A percentile compares a stretch with the other conserved stretches of the same genome.
phyloP scores from a whole-genome alignment of 2,888 invertebrate species.

The Orchesella flavescens region DNA sequence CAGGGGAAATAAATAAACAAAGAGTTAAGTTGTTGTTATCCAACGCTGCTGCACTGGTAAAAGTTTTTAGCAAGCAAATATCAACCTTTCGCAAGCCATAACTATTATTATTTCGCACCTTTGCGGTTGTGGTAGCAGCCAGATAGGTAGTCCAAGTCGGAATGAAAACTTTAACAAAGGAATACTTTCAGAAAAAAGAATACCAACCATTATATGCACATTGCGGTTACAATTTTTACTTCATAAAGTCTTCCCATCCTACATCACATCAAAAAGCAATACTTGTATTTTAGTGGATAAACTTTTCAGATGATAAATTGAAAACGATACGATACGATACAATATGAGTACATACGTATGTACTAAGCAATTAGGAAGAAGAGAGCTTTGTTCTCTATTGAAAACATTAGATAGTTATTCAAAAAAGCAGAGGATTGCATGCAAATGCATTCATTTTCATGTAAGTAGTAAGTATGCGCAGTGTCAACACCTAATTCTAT shows the following conservation, averaged over 20 bases:
- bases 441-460: conserved; percentile 11
- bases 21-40: not conserved
- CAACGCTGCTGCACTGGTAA: not conserved
- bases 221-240: not conserved
- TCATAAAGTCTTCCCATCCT: not conserved
- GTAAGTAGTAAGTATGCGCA: not conserved
- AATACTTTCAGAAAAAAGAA: not conserved
- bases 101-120: not conserved
- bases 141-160: not conserved
- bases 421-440: conserved; percentile 38
- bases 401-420: conserved; percentile 5
- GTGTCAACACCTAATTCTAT: not conserved
- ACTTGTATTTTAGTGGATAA: not conserved
- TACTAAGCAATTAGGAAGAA: not conserved
- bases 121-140: not conserved
- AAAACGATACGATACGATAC: conserved; percentile 35
- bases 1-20: conserved; percentile 30
- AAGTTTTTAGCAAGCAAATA: too few relatives aligned
- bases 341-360: too few relatives aligned
- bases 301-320: conserved; percentile 43
- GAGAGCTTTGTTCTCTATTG: not conserved
- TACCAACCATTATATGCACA: too few relatives aligned
- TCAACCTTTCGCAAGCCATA: not conserved
- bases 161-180: not conserved
- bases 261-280: not conserved